Percentiles rank a stretch among this genome's conserved stretches.
Evolutionary conservation across 2,797 vertebrate genomes (phyloP).

Genomic region (Smutsia temminckii): DNA sequence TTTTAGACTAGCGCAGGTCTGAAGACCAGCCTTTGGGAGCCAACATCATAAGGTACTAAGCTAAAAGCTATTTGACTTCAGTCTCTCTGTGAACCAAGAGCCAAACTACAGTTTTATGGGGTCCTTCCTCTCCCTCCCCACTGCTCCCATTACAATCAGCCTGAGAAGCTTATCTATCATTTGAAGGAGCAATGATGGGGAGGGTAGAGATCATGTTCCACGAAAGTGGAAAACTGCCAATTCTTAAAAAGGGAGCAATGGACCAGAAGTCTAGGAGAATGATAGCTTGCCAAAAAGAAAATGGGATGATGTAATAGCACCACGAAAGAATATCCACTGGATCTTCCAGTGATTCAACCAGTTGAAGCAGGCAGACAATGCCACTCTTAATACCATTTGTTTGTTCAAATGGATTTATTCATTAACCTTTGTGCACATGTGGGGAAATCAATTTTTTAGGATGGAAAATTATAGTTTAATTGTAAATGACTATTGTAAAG

Average conservation of each 20-base stretch:
- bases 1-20: background rate
- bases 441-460: slow-evolving; percentile 27
- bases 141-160: background rate
- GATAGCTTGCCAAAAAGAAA: slow-evolving; percentile 42
- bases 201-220: background rate
- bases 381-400: background rate
- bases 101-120: background rate
- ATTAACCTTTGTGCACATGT: background rate
- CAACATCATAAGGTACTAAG: background rate
- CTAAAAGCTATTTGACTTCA: background rate
- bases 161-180: background rate
- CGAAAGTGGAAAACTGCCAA: background rate
- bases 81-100: background rate
- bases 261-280: slow-evolving; percentile 15
- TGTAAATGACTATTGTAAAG: slow-evolving; percentile 2
- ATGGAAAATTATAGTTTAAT: slow-evolving; percentile 39
- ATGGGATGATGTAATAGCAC: background rate
- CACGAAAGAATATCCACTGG: background rate
- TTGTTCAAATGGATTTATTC: background rate
- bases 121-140: background rate
- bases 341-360: background rate
- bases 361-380: background rate
- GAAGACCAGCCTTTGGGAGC: background rate
- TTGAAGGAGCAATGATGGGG: background rate
- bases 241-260: background rate